These are phyloP conservation scores for Spheniscus humboldti DNA, from an alignment of 2,797 vertebrate genomes.

Conservation along the genomic window DNA sequence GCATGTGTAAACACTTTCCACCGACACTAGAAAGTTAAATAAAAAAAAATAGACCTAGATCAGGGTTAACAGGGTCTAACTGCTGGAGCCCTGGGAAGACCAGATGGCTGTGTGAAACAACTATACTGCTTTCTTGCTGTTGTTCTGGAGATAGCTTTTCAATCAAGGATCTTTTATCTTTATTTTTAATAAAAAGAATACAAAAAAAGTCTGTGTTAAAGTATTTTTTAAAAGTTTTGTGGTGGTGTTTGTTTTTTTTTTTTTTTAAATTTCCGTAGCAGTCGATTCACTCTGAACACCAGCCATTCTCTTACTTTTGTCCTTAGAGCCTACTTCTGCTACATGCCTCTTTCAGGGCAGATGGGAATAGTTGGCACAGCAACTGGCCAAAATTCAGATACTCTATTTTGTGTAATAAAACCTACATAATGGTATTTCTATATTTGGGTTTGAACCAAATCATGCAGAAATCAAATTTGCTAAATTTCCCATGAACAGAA, in stretches of 20 bases:
- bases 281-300: neutral
- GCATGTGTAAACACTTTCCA: slow-evolving; percentile 29
- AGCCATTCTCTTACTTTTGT: neutral
- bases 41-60: slow-evolving; percentile 8
- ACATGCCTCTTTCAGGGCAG: neutral
- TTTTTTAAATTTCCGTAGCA: neutral
- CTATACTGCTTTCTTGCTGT: neutral
- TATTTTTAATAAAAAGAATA: neutral
- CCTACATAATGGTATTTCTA: neutral
- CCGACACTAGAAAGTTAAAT: slow-evolving; percentile 44
- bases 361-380: neutral
- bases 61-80: slow-evolving; percentile 4
- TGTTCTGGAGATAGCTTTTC: neutral
- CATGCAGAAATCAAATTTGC: neutral
- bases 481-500: neutral
- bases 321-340: neutral
- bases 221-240: neutral
- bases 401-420: slow-evolving; percentile 5
- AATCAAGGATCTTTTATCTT: neutral
- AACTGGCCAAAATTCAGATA: neutral
- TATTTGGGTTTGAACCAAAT: slow-evolving; percentile 1
- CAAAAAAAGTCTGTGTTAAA: neutral
- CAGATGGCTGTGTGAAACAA: slow-evolving; percentile 21
- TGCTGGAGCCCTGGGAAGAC: neutral
- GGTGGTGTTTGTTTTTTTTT: too few relatives aligned